Conservation (phyloP, 2,888 invertebrate genomes). For the Stenodera caucasica region DNA sequence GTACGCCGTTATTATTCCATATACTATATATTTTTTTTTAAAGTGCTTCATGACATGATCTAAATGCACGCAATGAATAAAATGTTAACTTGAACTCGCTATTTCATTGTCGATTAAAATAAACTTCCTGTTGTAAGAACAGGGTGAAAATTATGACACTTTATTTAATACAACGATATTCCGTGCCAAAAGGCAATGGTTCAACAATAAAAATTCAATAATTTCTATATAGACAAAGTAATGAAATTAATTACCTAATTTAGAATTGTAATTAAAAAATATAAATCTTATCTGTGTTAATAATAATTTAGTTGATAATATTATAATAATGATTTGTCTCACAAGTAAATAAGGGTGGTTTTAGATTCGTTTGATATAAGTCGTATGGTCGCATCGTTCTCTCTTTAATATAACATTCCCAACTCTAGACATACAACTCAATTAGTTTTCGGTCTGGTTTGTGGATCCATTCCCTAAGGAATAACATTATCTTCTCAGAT, state of each 20-base stretch:
- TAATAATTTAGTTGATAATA: too few species aligned
- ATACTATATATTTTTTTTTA: too few species aligned
- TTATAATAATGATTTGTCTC: too few species aligned
- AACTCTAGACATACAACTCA: conserved; percentile 47
- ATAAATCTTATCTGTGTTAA: too few species aligned
- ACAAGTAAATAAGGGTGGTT: conserved; percentile 36
- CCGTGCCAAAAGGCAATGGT: conserved; percentile 35
- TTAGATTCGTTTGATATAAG: conserved; percentile 46
- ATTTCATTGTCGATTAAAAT: conserved; percentile 37
- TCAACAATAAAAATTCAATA: not conserved
- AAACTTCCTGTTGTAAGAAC: conserved; percentile 37
- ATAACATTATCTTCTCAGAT: conserved; percentile 46
- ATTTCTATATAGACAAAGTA: not conserved
- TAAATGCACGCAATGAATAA: conserved; percentile 1
- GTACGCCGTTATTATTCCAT: not conserved
- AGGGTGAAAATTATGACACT: conserved; percentile 38
- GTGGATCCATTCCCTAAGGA: conserved; percentile 43
- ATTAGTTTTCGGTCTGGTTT: conserved; percentile 49
- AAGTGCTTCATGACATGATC: conserved; percentile 2
- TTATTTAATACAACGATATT: conserved; percentile 37
- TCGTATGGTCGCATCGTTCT: conserved; percentile 26
- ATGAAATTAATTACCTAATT: too few species aligned
- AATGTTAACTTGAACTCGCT: conserved; percentile 20
- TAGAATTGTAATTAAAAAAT: too few species aligned
- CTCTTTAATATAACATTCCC: conserved; percentile 8